Base-by-base conservation (phyloP, 2,113 vertebrate genomes). In the Notothenia rossii region DNA sequence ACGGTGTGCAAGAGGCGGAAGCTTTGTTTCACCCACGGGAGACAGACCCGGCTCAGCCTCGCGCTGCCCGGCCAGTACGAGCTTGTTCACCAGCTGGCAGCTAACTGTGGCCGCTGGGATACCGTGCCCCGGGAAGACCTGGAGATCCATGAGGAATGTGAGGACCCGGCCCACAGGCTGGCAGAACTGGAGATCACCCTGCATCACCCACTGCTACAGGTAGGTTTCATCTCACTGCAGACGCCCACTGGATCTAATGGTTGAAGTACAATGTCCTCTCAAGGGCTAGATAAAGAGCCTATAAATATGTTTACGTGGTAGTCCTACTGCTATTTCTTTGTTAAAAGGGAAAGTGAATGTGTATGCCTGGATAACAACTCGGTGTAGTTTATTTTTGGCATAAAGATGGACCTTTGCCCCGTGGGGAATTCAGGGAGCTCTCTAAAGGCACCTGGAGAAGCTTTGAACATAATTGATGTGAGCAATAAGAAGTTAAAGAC, bases 131-230 rank as follows among this genome's bases (percentile, higher is more conserved):
- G 95, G 81, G 96, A 98, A 92, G 97, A 99, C 90, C 89, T 99
- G 86, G 96, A 97, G 90, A 96, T 98, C 72, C 95, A 94, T 0
- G 96, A 96, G 25, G 96, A 97, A 70, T 94, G 91, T 1, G 94
- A 97, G 78, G 98, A 99, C 43, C 95, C 97, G 0, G 97, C 98
- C 4, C 96, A 97, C 71, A 93, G 90, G 62, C 88, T 96, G 73
- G 98, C 98, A 0, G 97, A 99, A 90, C 94, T 99, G 86, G 98
- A 99, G 93, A 96, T 99, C 90, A 96, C 95, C 14, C 95, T 99
- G 85, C 96, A 96, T 0, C 97, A 96, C 73, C 85, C 95, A 0
- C 94, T 99, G 61, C 94, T 99, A 18, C 97, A 99, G 97, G 98
- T 99, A 94, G 56, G 76, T 40, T 55, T 14, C 4, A 11, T 51